Conservation (phyloP, 2,113 vertebrate genomes). For the Pao palembangensis region DNA sequence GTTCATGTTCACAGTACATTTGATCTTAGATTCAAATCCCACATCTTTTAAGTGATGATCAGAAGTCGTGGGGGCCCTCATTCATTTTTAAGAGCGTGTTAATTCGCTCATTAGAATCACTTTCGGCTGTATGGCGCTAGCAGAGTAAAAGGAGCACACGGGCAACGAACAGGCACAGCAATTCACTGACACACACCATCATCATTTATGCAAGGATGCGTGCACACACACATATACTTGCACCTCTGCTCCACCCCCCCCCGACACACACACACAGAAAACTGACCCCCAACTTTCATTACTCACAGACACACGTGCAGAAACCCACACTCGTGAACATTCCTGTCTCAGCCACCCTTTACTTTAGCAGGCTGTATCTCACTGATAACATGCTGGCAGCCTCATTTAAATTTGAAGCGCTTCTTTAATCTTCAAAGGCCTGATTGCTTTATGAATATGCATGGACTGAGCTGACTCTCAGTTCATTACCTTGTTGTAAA, state of each 20-base stretch:
- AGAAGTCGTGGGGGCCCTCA: conserved; percentile 37
- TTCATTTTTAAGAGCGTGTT: conserved; percentile 51
- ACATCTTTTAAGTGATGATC: conserved; percentile 59
- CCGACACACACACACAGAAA: too few relatives aligned
- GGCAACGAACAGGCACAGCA: conserved; percentile 23
- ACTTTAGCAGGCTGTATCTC: conserved; percentile 96
- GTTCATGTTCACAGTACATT: conserved; percentile 55
- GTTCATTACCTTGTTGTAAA: conserved; percentile 99
- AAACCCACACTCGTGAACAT: conserved; percentile 48
- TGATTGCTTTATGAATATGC: conserved; percentile 99
- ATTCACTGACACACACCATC: conserved; percentile 11
- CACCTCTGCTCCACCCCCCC: conserved; percentile 31
- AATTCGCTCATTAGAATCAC: conserved; percentile 51
- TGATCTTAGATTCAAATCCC: conserved; percentile 64
- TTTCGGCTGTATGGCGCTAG: conserved; percentile 19
- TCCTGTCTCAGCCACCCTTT: conserved; percentile 75
- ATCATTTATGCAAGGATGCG: conserved; percentile 41
- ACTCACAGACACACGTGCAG: conserved; percentile 38
- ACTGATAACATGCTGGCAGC: conserved; percentile 98
- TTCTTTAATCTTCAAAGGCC: conserved; percentile 99
- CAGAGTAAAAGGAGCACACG: conserved; percentile 25
- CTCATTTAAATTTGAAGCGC: conserved; percentile 99
- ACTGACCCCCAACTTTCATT: conserved; percentile 53
- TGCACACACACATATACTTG: conserved; percentile 23
- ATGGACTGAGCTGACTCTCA: conserved; percentile 98